Evolutionary conservation across 2,797 vertebrate species (phyloP).

Genomic region (Synaphobranchus kaupii): DNA sequence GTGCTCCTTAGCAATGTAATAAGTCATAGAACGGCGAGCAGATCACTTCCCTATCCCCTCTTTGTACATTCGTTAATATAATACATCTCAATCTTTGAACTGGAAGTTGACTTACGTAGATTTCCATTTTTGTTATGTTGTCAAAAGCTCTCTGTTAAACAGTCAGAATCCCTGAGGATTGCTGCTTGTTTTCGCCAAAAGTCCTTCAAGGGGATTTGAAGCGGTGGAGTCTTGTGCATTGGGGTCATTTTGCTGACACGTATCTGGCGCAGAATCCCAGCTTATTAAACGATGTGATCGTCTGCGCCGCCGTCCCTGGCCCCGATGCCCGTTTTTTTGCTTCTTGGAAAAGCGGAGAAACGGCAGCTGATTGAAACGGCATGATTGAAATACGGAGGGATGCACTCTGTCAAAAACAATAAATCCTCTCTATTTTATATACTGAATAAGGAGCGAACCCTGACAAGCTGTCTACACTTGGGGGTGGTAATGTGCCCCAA

Average conservation of each 20-base stretch:
- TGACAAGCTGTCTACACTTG: no score
- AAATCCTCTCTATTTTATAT: no score
- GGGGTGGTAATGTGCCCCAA: no score
- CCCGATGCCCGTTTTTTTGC: no score
- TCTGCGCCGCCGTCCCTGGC: not conserved
- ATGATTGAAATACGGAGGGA: no score
- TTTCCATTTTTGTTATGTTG: not conserved
- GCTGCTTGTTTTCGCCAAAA: not conserved
- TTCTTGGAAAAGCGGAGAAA: no score
- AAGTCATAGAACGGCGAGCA: not conserved
- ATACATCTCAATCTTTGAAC: not conserved
- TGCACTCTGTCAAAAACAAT: no score
- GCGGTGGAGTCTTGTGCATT: not conserved
- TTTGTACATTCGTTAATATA: not conserved
- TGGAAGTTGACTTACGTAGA: not conserved
- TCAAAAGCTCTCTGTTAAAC: not conserved
- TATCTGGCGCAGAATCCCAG: not conserved
- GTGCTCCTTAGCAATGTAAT: not conserved
- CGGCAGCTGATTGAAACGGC: no score
- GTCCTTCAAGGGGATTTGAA: not conserved
- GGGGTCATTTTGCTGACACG: not conserved
- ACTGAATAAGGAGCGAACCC: no score
- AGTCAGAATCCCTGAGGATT: not conserved
- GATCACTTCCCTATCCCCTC: not conserved
- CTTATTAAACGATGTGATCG: not conserved